Evolutionary conservation across 2,797 vertebrate species (phyloP).

Genomic region (Sparidentex hasta): DNA sequence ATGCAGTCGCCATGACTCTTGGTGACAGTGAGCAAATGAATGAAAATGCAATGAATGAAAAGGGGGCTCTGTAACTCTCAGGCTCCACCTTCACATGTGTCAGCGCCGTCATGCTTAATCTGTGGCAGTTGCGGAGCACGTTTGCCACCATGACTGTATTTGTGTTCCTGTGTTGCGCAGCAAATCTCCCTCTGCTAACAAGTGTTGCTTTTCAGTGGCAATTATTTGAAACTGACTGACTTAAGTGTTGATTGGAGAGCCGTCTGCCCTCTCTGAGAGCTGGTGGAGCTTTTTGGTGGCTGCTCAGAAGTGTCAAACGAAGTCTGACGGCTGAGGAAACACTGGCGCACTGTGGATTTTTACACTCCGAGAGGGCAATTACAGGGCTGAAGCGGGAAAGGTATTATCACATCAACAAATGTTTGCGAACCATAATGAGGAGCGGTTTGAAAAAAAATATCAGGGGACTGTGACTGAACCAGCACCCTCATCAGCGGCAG

Average conservation of each 20-base stretch:
- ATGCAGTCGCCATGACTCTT: neutral
- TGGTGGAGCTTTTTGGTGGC: neutral
- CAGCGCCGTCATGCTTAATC: neutral
- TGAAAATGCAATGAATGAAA: neutral
- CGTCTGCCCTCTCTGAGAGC: constrained; percentile 24
- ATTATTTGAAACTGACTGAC: constrained; percentile 30
- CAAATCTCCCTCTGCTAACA: constrained; percentile 38
- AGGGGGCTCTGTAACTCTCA: neutral
- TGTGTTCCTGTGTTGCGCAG: constrained; percentile 29
- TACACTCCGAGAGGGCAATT: constrained; percentile 34
- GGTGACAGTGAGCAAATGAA: neutral
- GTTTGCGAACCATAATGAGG: neutral
- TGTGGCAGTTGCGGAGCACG: neutral
- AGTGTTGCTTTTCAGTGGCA: constrained; percentile 35
- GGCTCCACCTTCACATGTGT: neutral
- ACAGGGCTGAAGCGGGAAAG: constrained; percentile 9
- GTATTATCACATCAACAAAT: constrained; percentile 34
- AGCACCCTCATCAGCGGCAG: constrained; percentile 7
- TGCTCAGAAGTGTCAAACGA: constrained; percentile 24
- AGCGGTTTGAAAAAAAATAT: constrained; percentile 4
- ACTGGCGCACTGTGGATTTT: constrained; percentile 9
- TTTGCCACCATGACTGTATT: constrained; percentile 12
- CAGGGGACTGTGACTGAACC: constrained; percentile 5
- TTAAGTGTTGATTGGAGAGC: constrained; percentile 34
- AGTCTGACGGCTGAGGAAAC: constrained; percentile 27